Evolutionary conservation across 2,888 invertebrate genomes (phyloP).

Genomic region (Conomelus anceps): DNA sequence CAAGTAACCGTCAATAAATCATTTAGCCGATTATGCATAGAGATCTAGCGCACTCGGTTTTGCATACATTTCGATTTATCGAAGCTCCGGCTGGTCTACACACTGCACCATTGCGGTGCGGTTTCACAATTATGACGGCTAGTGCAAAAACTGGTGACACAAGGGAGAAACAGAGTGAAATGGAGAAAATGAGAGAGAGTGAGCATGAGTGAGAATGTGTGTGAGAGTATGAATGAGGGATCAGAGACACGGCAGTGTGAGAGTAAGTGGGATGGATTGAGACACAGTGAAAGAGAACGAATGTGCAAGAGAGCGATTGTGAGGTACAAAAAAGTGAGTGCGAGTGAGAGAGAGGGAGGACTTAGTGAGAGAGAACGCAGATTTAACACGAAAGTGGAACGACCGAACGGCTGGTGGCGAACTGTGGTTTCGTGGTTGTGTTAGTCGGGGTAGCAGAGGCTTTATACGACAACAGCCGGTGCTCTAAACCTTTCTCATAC

Average conservation of each 20-base stretch:
- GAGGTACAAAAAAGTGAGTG: neutral
- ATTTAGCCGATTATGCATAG: neutral
- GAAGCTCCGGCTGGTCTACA: too few relatives aligned
- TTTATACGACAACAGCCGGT: neutral
- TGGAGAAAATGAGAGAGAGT: neutral
- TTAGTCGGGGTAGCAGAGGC: neutral
- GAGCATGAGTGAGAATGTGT: neutral
- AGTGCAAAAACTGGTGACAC: neutral
- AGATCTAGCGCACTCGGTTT: neutral
- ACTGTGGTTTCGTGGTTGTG: neutral
- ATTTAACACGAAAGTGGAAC: neutral
- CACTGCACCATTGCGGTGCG: too few relatives aligned
- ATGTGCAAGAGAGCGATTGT: neutral
- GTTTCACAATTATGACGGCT: neutral
- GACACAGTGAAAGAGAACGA: too few relatives aligned
- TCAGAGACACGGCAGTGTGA: neutral
- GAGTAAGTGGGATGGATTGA: neutral
- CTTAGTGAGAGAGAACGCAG: too few relatives aligned
- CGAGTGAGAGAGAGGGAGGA: neutral
- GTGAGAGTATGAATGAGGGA: neutral
- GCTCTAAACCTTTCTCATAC: neutral
- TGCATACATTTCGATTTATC: neutral
- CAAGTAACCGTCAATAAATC: neutral
- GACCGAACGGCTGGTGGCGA: neutral
- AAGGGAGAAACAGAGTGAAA: too few relatives aligned